These are phyloP conservation scores for Portevinia maculata DNA, from an alignment of 2,888 invertebrate species.

Conservation along the genomic window DNA sequence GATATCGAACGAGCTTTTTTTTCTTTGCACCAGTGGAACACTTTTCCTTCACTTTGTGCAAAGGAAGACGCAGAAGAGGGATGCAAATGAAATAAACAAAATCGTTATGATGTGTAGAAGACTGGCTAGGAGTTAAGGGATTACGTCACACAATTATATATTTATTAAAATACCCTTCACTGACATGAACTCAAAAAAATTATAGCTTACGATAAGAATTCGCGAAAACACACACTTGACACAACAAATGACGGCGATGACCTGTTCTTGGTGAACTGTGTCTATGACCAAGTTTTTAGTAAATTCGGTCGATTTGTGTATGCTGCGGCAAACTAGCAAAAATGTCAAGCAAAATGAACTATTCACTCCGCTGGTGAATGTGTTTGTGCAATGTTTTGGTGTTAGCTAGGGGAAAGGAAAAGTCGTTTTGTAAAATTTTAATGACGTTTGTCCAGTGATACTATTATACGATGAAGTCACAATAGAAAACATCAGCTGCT, in stretches of 20 bases:
- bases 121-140: too few species aligned
- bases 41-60: background rate
- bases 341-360: constrained; percentile 32
- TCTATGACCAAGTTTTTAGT: constrained; percentile 39
- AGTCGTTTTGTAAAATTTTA: constrained; percentile 14
- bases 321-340: constrained; percentile 35
- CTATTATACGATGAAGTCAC: constrained; percentile 17
- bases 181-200: background rate
- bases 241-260: constrained; percentile 61
- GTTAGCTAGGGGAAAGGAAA: too few species aligned
- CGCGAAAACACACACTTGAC: constrained; percentile 45
- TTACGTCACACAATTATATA: constrained; percentile 13
- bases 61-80: constrained; percentile 2
- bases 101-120: background rate
- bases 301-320: constrained; percentile 47
- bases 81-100: constrained; percentile 9
- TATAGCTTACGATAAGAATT: background rate
- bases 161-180: constrained; percentile 7
- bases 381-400: background rate
- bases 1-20: constrained; percentile 52
- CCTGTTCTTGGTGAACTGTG: constrained; percentile 48
- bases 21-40: constrained; percentile 25
- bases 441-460: constrained; percentile 61
- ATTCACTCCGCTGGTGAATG: constrained; percentile 24
- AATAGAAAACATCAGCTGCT: constrained; percentile 10